A percentile compares a stretch with the other conserved stretches of the same genome.
Conservation (phyloP, 1,140 invertebrate species). For the Trypoxylus dichotomus region DNA sequence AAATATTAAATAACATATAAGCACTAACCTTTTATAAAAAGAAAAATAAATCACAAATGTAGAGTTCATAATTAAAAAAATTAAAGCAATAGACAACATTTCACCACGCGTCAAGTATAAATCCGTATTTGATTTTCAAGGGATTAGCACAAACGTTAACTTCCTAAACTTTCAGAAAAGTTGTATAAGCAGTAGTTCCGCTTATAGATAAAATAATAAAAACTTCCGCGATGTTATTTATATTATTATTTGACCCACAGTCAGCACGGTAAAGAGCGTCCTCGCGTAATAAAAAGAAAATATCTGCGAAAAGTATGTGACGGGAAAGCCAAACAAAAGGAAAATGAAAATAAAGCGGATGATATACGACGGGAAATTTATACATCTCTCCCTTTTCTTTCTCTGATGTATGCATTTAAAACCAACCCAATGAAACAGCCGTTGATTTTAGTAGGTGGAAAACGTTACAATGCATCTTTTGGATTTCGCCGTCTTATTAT, state of each 20-base stretch:
- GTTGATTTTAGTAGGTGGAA: not conserved
- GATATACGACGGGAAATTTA: not conserved
- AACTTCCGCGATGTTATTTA: not conserved
- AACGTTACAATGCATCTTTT: not conserved
- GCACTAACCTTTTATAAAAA: too few relatives aligned
- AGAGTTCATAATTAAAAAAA: too few relatives aligned
- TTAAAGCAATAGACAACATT: too few relatives aligned
- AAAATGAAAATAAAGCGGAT: conserved; percentile 8
- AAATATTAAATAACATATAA: too few relatives aligned
- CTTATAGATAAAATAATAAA: not conserved
- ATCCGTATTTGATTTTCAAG: too few relatives aligned
- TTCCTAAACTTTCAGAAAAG: too few relatives aligned
- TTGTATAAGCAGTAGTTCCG: not conserved
- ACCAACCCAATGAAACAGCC: not conserved
- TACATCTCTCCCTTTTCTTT: not conserved
- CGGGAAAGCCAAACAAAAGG: conserved; percentile 11
- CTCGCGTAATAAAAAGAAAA: conserved; percentile 5
- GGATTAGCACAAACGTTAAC: too few relatives aligned
- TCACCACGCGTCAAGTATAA: too few relatives aligned
- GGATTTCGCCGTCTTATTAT: not conserved
- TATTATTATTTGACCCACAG: conserved; percentile 6
- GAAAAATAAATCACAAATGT: too few relatives aligned
- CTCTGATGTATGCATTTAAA: conserved; percentile 12
- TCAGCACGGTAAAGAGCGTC: not conserved
- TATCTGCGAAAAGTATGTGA: conserved; percentile 11